Evolutionary conservation across 1,140 invertebrate species (phyloP).

Genomic region (Aphaenogaster floridana): DNA sequence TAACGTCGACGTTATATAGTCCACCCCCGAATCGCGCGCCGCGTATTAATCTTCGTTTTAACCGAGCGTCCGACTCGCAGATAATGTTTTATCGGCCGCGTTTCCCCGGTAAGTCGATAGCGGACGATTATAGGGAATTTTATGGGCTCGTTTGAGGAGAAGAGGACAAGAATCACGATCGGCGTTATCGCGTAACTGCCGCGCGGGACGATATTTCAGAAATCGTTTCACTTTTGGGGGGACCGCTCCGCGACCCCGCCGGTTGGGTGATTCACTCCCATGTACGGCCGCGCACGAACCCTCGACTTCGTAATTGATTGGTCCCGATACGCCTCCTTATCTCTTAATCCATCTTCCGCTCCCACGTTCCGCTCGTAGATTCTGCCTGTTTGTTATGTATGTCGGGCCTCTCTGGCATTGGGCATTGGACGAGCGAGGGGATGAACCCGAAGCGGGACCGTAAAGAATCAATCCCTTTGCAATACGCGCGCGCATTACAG

Average conservation of each 20-base stretch:
- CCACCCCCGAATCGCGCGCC: not conserved
- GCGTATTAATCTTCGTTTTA: conserved; percentile 64
- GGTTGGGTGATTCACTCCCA: conserved; percentile 71
- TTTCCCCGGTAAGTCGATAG: conserved; percentile 65
- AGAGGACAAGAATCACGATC: conserved; percentile 67
- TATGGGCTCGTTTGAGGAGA: conserved; percentile 64
- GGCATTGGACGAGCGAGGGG: conserved; percentile 28
- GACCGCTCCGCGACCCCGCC: not conserved
- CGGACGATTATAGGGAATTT: conserved; percentile 67
- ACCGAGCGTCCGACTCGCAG: conserved; percentile 27
- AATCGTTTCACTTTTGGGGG: conserved; percentile 71
- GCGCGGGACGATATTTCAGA: conserved; percentile 69
- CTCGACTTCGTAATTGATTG: conserved; percentile 85
- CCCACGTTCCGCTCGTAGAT: conserved; percentile 72
- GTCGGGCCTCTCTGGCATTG: conserved; percentile 44
- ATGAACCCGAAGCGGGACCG: conserved; percentile 57
- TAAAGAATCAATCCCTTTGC: conserved; percentile 82
- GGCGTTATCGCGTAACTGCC: conserved; percentile 66
- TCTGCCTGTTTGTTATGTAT: conserved; percentile 72
- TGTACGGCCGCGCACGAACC: conserved; percentile 68
- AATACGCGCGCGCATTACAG: conserved; percentile 73
- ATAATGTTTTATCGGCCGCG: conserved; percentile 70
- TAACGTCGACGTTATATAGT: conserved; percentile 10
- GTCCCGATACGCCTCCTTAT: conserved; percentile 85
- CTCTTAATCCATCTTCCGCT: conserved; percentile 83